Base-by-base conservation (phyloP, 2,113 vertebrate species). In the Pteruthius melanotis region DNA sequence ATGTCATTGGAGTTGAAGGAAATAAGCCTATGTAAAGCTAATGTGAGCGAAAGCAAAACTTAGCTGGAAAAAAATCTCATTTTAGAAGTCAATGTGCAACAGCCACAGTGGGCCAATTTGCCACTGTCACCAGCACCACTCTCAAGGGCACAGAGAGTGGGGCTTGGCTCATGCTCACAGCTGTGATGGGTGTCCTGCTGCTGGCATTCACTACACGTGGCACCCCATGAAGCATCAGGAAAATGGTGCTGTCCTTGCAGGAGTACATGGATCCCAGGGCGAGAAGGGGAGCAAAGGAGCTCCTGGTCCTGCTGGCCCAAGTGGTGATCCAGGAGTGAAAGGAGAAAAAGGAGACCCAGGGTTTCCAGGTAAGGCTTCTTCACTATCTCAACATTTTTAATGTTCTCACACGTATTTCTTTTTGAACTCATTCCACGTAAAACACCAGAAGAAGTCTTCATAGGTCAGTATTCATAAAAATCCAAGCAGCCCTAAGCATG, bases 331-430 rank as follows among this genome's bases (percentile, higher is more conserved):
- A 44, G 98, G 98, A 56, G 7, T 15, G 5, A 97, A 90, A 92
- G 98, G 98, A 75, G 39, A 96, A 74, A 97, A 91, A 87, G 98
- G 98, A 72, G 60, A 95, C 3, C 35, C 4, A 7, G 98, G 98
- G 7, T 6, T 52, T 64, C 11, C 53, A 93, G 98, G 98, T 98
- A 96, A 97, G 96, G 15, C 6, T 16, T 45, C 44, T 91, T 71
- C 44, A 16, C 19, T 57, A 5, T 18, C n/a, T 54, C 49, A 71
- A 40, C 6, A 13, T 42, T 77, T 79, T 42, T 10, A 45, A 74
- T 44, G 31, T 68, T 80, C 37, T 86, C 53, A 16, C 22, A 33
- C 3, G 8, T 57, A 47, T 47, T 90, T 49, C 21, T 44, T 13
- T 31, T 86, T 42, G 65, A 87, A 57, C 2, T 39, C 45, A 3